These are phyloP conservation scores for human (Homo sapiens) DNA, from an alignment of 2,113 vertebrate species.

Conservation along the genomic window DNA sequence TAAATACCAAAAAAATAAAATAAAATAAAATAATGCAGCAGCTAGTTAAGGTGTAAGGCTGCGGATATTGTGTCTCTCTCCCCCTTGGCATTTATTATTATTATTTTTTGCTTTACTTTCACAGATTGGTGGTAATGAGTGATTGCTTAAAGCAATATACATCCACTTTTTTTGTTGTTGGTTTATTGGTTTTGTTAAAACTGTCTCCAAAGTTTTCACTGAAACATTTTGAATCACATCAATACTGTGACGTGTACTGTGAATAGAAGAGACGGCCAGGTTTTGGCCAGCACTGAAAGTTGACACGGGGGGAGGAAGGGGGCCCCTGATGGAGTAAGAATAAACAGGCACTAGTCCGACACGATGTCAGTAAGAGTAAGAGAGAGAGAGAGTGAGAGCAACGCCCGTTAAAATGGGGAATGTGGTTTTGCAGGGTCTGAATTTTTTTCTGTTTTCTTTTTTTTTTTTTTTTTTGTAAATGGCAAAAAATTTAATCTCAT, in stretches of 20 bases:
- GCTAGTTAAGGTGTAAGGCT: conserved; percentile 91
- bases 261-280: conserved; percentile 88
- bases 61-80: conserved; percentile 90
- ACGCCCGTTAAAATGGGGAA: conserved; percentile 89
- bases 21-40: conserved; percentile 89
- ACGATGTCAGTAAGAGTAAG: conserved; percentile 92
- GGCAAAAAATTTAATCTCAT: conserved; percentile 91
- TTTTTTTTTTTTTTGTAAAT: conserved; percentile 82
- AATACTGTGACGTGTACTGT: conserved; percentile 90
- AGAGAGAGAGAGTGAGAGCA: conserved; percentile 83
- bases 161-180: conserved; percentile 80
- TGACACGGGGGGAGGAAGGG: conserved; percentile 85
- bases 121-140: conserved; percentile 86
- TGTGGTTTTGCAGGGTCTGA: conserved; percentile 86
- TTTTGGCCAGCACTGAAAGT: conserved; percentile 90
- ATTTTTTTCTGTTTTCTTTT: conserved; percentile 76
- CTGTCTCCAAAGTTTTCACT: conserved; percentile 82
- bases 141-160: conserved; percentile 88
- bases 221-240: conserved; percentile 87
- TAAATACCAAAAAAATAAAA: conserved; percentile 94
- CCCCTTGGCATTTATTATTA: conserved; percentile 83
- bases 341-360: conserved; percentile 93
- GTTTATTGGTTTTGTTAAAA: conserved; percentile 83
- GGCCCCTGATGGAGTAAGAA: conserved; percentile 90
- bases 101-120: conserved; percentile 88